These are phyloP conservation scores for Anodontia alba DNA, from an alignment of 2,888 invertebrate species.

Conservation along the genomic window DNA sequence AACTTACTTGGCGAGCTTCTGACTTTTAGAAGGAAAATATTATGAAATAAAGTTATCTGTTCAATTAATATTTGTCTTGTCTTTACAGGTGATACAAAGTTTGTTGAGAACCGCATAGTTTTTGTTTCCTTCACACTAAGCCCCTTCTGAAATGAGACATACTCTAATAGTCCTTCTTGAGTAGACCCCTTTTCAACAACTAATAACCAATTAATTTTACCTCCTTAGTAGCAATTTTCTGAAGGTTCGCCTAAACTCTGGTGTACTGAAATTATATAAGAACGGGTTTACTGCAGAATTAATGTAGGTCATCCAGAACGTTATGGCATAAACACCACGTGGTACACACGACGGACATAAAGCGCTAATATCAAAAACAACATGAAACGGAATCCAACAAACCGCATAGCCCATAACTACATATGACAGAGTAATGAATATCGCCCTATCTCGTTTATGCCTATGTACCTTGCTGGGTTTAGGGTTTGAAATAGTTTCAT, in stretches of 20 bases:
- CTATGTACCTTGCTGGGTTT: no score
- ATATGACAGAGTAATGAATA: not conserved
- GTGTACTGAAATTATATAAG: not conserved
- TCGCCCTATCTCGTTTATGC: not conserved
- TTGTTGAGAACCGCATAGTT: no score
- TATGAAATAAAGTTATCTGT: no score
- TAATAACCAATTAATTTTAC: no score
- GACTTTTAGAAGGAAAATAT: no score
- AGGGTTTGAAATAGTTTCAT: not conserved
- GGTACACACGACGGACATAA: constrained; percentile 2
- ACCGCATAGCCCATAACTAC: not conserved
- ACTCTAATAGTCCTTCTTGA: no score
- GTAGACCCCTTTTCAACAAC: no score
- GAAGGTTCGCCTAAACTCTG: not conserved
- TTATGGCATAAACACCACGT: not conserved
- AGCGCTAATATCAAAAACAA: not conserved
- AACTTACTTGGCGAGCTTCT: no score
- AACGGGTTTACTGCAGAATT: not conserved
- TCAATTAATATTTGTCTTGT: no score
- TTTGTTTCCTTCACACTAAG: no score
- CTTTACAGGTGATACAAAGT: no score
- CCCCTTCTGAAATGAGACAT: no score
- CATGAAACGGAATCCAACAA: constrained; percentile 4
- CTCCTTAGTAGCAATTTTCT: not conserved
- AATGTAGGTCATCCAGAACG: constrained; percentile 9